A percentile compares a stretch with the other conserved stretches of the same genome.
Evolutionary conservation across 2,888 invertebrate species (phyloP).

Genomic region (Thereva nobilitata): DNA sequence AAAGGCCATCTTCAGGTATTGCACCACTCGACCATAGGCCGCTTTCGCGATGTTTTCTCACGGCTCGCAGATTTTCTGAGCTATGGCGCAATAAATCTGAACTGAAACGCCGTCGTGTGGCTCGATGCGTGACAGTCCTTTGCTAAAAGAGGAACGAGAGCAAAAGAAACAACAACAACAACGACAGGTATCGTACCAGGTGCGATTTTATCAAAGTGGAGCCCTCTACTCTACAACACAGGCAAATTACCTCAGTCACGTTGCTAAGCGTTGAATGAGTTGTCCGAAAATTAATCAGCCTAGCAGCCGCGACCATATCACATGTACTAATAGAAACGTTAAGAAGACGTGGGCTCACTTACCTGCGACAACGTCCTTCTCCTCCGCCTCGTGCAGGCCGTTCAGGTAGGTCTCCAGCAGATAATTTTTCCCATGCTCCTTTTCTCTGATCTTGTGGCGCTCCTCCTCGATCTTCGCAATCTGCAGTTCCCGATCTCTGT

Average conservation of each 20-base stretch:
- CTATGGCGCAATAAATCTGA: constrained; percentile 26
- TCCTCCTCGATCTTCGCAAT: constrained; percentile 79
- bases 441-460: constrained; percentile 72
- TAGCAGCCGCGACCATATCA: not conserved
- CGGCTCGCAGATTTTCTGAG: constrained; percentile 39
- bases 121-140: constrained; percentile 26
- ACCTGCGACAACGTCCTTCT: constrained; percentile 51
- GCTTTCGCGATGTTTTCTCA: constrained; percentile 44
- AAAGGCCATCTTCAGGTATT: constrained; percentile 29
- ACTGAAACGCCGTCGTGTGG: constrained; percentile 12
- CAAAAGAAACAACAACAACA: constrained; percentile 22
- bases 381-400: constrained; percentile 61
- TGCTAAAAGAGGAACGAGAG: constrained; percentile 4
- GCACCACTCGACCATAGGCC: constrained; percentile 30
- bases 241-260: constrained; percentile 38
- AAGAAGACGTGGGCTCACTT: constrained; percentile 59
- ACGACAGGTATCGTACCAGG: constrained; percentile 2
- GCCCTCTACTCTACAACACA: not conserved
- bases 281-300: constrained; percentile 30
- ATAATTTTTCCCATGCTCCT: constrained; percentile 79
- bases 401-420: constrained; percentile 75
- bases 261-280: constrained; percentile 19
- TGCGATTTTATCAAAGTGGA: constrained; percentile 40
- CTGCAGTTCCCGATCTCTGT: constrained; percentile 74
- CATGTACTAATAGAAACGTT: constrained; percentile 3